Conservation (phyloP, 92 coral and sea anemone genomes). For the Zoanthus sociatus region DNA sequence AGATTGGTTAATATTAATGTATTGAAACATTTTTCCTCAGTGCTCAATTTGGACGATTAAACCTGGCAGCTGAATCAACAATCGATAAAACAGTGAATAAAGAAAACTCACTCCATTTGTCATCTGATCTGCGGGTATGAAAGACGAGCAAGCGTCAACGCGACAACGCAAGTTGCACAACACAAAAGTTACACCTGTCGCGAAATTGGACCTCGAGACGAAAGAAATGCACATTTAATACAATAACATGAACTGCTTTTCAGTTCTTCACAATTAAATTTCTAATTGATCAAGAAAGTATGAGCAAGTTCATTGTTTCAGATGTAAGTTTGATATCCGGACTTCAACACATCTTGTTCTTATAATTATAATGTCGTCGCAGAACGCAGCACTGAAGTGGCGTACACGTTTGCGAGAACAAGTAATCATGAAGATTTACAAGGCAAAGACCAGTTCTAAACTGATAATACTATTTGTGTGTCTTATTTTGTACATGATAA, state of each 20-base stretch:
- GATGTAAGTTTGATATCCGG: slow-evolving; percentile 23
- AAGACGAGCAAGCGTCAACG: too few relatives aligned
- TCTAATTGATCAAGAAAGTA: background rate
- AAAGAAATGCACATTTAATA: background rate
- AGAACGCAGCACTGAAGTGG: background rate
- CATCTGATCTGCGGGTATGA: too few relatives aligned
- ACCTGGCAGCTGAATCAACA: too few relatives aligned
- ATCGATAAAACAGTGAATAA: too few relatives aligned
- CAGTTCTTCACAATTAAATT: background rate
- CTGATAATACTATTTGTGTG: slow-evolving; percentile 51
- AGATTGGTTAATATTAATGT: too few relatives aligned
- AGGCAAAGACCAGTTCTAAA: slow-evolving; percentile 55
- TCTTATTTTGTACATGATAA: slow-evolving; percentile 60
- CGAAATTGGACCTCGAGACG: background rate
- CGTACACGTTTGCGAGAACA: background rate
- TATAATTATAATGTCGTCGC: slow-evolving; percentile 12
- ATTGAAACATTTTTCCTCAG: too few relatives aligned
- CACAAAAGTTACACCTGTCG: slow-evolving; percentile 20
- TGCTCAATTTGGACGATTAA: too few relatives aligned
- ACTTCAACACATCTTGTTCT: background rate
- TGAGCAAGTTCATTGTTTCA: background rate
- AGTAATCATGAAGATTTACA: slow-evolving; percentile 34
- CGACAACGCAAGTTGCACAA: too few relatives aligned
- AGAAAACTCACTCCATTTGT: too few relatives aligned
- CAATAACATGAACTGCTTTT: slow-evolving; percentile 6